These are phyloP conservation scores for Hylaeus volcanicus DNA, from an alignment of 1,140 invertebrate genomes.

Conservation along the genomic window DNA sequence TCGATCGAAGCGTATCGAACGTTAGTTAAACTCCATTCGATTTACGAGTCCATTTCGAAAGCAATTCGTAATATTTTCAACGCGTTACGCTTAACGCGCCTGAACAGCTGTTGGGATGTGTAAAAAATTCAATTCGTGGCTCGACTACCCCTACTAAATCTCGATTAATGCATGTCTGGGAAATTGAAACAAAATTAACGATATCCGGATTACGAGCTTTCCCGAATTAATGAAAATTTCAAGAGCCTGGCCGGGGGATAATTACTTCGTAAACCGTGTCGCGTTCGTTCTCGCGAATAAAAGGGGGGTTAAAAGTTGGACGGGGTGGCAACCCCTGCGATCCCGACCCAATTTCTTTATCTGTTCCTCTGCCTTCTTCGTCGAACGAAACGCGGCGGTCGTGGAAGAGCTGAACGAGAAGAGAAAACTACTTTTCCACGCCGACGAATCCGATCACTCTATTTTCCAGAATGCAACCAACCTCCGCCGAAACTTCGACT, in stretches of 20 bases:
- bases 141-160: too few relatives aligned
- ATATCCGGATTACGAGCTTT: too few relatives aligned
- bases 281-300: background rate
- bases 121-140: too few relatives aligned
- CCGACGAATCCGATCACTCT: constrained; percentile 22
- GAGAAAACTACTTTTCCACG: constrained; percentile 35
- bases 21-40: constrained; percentile 6
- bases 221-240: constrained; percentile 10
- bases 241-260: background rate
- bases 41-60: background rate
- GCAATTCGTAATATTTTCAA: background rate
- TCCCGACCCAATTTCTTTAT: constrained; percentile 22
- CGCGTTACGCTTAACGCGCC: too few relatives aligned
- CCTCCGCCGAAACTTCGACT: constrained; percentile 10
- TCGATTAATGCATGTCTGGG: too few relatives aligned
- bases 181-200: too few relatives aligned
- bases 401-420: background rate
- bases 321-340: background rate
- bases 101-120: too few relatives aligned
- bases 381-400: background rate
- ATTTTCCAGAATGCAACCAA: too few relatives aligned
- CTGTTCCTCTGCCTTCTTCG: too few relatives aligned
- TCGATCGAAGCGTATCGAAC: background rate
- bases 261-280: constrained; percentile 18
- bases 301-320: background rate